A percentile compares a stretch with the other conserved stretches of the same genome.
These are phyloP conservation scores for Brachionus manjavacas DNA, from an alignment of 1,140 invertebrate genomes.

Conservation along the genomic window DNA sequence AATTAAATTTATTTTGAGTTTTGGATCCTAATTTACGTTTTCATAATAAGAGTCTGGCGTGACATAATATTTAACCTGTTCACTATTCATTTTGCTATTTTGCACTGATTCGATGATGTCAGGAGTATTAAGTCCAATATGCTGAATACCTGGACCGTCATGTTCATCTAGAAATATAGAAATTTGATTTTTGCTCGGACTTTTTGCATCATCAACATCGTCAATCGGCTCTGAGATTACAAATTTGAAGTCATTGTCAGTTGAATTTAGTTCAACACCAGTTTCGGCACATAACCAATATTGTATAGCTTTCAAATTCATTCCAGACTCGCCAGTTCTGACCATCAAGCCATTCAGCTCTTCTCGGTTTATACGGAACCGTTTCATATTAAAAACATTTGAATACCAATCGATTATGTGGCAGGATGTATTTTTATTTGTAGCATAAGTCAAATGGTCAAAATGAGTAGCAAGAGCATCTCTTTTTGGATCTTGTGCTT, in stretches of 20 bases:
- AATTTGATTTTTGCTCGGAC: conserved; percentile 57
- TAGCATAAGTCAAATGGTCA: conserved; percentile 60
- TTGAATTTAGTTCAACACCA: conserved; percentile 48
- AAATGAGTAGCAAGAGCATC: conserved; percentile 48
- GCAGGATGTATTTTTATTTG: conserved; percentile 51
- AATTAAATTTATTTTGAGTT: background rate
- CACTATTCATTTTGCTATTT: conserved; percentile 48
- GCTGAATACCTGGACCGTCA: conserved; percentile 60
- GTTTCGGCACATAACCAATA: conserved; percentile 61
- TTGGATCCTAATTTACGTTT: background rate
- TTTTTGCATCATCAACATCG: conserved; percentile 44
- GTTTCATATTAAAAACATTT: conserved; percentile 59
- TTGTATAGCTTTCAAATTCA: conserved; percentile 59
- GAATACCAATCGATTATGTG: conserved; percentile 59
- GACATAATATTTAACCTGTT: conserved; percentile 43
- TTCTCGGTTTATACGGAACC: conserved; percentile 60
- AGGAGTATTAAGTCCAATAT: conserved; percentile 58
- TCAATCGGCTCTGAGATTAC: conserved; percentile 60
- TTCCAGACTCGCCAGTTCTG: conserved; percentile 47
- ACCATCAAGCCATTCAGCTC: conserved; percentile 32
- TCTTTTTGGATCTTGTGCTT: background rate
- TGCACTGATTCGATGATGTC: conserved; percentile 55
- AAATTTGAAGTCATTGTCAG: conserved; percentile 53
- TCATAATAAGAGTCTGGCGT: conserved; percentile 22
- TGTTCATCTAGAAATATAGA: conserved; percentile 58